Conservation (phyloP, 2,797 vertebrate species). For the Xerus rutilus region DNA sequence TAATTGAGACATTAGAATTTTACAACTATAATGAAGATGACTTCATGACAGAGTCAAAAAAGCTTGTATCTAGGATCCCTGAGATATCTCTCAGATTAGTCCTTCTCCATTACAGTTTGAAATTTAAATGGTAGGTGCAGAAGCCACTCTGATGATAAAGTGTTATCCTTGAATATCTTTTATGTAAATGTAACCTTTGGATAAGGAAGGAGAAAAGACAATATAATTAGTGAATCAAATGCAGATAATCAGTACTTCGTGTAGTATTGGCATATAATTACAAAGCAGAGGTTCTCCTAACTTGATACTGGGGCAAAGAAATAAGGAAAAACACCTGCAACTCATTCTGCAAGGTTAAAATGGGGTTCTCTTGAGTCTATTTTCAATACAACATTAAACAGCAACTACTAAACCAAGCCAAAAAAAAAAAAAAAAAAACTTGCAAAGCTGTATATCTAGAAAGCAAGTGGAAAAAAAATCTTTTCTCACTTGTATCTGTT, state of each 20-base stretch:
- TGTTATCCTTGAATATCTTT: constrained; percentile 43
- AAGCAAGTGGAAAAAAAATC: background rate
- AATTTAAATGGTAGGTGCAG: constrained; percentile 9
- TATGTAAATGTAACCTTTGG: constrained; percentile 74
- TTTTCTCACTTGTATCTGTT: background rate
- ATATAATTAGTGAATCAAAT: constrained; percentile 47
- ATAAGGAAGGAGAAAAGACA: constrained; percentile 30
- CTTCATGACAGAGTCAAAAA: constrained; percentile 16
- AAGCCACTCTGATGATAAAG: background rate
- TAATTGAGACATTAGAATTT: background rate
- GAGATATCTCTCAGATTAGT: background rate
- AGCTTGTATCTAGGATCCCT: background rate
- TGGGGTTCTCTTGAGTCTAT: background rate
- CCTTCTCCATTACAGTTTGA: background rate
- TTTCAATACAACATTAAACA: background rate
- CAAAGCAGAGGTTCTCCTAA: background rate
- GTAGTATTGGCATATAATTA: background rate
- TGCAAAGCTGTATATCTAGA: constrained; percentile 24
- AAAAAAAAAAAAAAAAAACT: background rate
- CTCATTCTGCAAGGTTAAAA: constrained; percentile 13
- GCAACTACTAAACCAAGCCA: background rate
- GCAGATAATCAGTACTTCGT: background rate
- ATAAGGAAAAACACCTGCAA: background rate
- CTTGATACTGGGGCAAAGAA: constrained; percentile 2
- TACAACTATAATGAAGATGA: background rate